Evolutionary conservation across 1,140 invertebrate species (phyloP), one percentile per base, ranked within the genome.

Genomic region (Drosophila sulfurigaster): DNA sequence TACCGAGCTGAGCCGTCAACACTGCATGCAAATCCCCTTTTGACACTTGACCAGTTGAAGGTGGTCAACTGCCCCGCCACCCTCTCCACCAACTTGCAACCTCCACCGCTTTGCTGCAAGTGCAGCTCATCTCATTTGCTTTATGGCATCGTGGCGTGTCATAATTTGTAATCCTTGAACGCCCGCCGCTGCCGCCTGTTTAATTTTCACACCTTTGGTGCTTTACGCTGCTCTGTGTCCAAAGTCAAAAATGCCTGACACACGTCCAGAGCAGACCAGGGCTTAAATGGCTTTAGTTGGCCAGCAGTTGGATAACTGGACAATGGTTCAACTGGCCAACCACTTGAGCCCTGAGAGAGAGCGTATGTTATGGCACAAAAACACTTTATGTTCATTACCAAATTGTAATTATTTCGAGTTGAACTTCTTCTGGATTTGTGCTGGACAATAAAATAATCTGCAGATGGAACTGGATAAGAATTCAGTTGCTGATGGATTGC

Each of bases 201-300:
- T 89, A 89, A 89, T 89, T 89, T 89, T 81, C 85, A 89, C 85
- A 89, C 85, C 85, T 89, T 89, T 89, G 85, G 78, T 83, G 57
- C 72, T 65, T 56, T 72, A 57, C 69, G 45, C 71, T 62, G 20
- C 20, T 25, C 20, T 25, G 4, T 20, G 15, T 35, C 13, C 38
- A 11, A 73, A 52, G 60, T 58, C 75, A 75, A 79, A 75, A 79
- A 78, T 75, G 62, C 62, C 54, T 43, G 72, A 79, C 82, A 82
- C 79, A 82, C 64, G 79, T 82, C 75, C 75, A 67, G 56, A 87
- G 75, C 79, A 67, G 56, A 13, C 45, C 57, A n/a, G 13, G 57
- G 81, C 51, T 87, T 87, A 87, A 79, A 60, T 13, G 65, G 76
- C 56, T 77, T 52, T 70, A 56, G 57, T 35, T 43, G 43, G 16